Evolutionary conservation across 2,888 invertebrate genomes (phyloP), one percentile per base, ranked within the genome.

Genomic region (Ophion obscuratus): DNA sequence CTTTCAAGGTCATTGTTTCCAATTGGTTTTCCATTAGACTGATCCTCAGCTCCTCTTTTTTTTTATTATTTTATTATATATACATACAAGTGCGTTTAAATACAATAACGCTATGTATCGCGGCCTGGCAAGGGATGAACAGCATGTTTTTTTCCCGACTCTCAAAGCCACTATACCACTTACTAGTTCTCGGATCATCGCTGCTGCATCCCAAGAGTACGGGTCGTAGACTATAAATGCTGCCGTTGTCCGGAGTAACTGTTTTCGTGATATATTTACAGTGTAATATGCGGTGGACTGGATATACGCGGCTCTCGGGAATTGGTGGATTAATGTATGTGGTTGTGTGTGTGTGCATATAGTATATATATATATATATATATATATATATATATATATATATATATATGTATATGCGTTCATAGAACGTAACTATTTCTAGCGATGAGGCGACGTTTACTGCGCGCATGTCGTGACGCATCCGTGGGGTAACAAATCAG

Each of bases 401-500:
- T 57, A 4, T 7, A 36, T 36, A 36, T 1, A 1, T n/a, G 24
- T 24, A 1, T 24, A 1, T 24, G n/a, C 62, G 64, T n/a, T 44
- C 14, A 47, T 31, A 31, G 14, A 73, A 36, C 6, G 11, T 5
- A 14, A 84, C 84, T 73, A 81, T 86, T 81, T 70, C 81, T 75
- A 76, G 84, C 75, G 82, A 78, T 79, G 79, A 82, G 40, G 68
- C 82, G 66, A 59, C 61, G 14, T 14, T 24, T 47, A 53, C 17
- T 27, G 0, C 24, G 61, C 14, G 36, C 11, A 2, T n/a, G 44
- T 36, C 64, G 31, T 68, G 74, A 81, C 84, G 73, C 81, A 84
- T 81, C 64, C 59, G 40, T 31, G 66, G 31, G 47, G 57, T 47
- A 31, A 66, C 24, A 59, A 84, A 86, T 84, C 81, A 71, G 78